phyloP scores from a whole-genome alignment of 2,113 vertebrate genomes.

The Sander vitreus region DNA sequence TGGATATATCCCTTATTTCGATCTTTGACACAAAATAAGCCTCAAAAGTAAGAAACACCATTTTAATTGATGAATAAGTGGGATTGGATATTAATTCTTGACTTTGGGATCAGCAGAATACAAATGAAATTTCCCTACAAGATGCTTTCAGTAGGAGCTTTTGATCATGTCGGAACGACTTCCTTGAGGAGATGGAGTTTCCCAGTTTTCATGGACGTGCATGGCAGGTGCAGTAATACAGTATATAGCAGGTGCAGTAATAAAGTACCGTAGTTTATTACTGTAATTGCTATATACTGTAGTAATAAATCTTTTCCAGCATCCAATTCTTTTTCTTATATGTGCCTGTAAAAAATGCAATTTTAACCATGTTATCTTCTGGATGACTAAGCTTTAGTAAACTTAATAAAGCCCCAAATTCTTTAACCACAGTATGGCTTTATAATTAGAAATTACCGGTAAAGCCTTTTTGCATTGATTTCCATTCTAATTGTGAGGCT shows the following conservation, averaged over 20 bases:
- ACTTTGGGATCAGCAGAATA: background rate
- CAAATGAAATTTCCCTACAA: background rate
- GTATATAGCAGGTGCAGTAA: background rate
- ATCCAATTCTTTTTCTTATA: background rate
- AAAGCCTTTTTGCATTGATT: constrained; percentile 7
- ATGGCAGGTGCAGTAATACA: background rate
- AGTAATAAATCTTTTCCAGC: background rate
- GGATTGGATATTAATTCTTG: background rate
- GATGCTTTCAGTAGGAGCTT: background rate
- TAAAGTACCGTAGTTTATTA: background rate
- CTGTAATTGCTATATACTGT: background rate
- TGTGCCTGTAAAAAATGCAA: background rate
- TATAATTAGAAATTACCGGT: constrained; percentile 33
- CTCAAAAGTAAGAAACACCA: background rate
- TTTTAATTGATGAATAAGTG: background rate
- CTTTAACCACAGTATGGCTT: background rate
- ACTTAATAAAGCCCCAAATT: constrained; percentile 5
- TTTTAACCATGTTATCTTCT: background rate
- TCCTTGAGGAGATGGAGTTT: background rate
- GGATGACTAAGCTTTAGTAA: constrained; percentile 1
- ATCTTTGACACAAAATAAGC: background rate
- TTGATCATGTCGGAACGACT: background rate
- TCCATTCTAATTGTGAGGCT: constrained; percentile 15
- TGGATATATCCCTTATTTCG: background rate
- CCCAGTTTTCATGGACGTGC: background rate